phyloP scores from a whole-genome alignment of 2,113 vertebrate genomes.

The Halichoeres trimaculatus region DNA sequence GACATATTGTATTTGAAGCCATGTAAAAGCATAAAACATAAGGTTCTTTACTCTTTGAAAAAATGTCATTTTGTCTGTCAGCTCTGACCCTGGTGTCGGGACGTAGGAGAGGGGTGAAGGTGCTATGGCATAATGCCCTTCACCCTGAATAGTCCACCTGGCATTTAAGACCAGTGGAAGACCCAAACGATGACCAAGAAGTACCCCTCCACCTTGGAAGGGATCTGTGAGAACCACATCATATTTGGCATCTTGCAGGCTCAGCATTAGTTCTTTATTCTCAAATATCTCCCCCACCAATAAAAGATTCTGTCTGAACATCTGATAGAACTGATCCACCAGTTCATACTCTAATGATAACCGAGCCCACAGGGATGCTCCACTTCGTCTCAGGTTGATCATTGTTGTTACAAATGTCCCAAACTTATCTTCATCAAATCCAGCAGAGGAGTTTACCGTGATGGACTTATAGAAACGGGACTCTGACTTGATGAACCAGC shows the following conservation, averaged over 20 bases:
- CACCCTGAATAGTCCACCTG: slow-evolving; percentile 67
- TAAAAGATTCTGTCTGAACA: background rate
- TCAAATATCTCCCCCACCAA: slow-evolving; percentile 45
- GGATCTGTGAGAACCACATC: slow-evolving; percentile 70
- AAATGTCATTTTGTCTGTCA: slow-evolving; percentile 73
- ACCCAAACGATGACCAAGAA: slow-evolving; percentile 54
- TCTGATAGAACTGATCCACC: fast-evolving
- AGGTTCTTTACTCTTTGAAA: slow-evolving; percentile 48
- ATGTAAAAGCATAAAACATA: slow-evolving; percentile 16
- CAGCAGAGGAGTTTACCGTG: background rate
- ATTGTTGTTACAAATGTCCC: background rate
- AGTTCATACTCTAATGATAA: slow-evolving; percentile 26
- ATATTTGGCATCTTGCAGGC: slow-evolving; percentile 50
- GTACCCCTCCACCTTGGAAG: slow-evolving; percentile 21
- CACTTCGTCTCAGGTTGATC: slow-evolving; percentile 8
- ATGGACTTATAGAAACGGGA: slow-evolving; percentile 63
- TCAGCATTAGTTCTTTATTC: slow-evolving; percentile 54
- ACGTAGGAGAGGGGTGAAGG: slow-evolving; percentile 68
- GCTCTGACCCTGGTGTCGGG: slow-evolving; percentile 24
- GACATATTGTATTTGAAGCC: slow-evolving; percentile 28
- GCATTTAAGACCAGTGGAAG: slow-evolving; percentile 72
- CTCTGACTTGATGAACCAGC: slow-evolving; percentile 69
- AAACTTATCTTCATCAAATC: slow-evolving; percentile 32
- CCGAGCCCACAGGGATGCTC: slow-evolving; percentile 31
- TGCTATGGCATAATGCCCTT: slow-evolving; percentile 53